Base-by-base conservation (phyloP, 2,113 vertebrate species). In the Centropus unirufus region DNA sequence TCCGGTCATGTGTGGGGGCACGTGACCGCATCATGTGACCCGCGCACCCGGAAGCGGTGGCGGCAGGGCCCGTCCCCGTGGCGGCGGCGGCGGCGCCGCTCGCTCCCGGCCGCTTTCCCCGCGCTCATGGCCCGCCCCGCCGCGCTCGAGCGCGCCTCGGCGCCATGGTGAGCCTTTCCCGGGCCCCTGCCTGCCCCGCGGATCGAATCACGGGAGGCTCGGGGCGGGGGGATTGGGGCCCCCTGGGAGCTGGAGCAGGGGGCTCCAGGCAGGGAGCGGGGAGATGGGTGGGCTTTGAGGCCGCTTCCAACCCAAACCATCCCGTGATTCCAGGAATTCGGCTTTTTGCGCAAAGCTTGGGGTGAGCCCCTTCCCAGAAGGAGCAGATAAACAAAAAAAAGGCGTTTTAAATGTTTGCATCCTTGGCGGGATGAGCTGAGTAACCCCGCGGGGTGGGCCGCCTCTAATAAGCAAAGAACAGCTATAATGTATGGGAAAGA, bases 161-260 rank as follows among this genome's bases (percentile, higher is more conserved):
- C 90, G 44, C 91, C 95, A 3, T 97, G 98, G 98, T 98, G 83
- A 97, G 97, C 94, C 4, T 6, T 23, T 12, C 19, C 29, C 17
- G 20, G 36, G 20, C 27, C 42, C 27, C 34, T 11, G 20, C 24
- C 19, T 34, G 13, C 51, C 24, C 24, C 36, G 36, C 36, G 36
- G 36, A 9, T 36, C 36, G 36, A 36, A 36, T 36, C 36, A 7
- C 36, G 36, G 36, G 36, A 36, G 36, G 36, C 36, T 36, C 36
- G 36, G 36, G 36, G 36, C 9, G 36, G 36, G 36, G 36, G 36
- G 36, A 9, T 36, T 36, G 36, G 36, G 36, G 36, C 36, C 36
- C 9, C 36, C 36, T 36, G 36, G 36, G 36, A 36, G 36, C 7
- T 36, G 36, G 36, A 36, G 36, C 36, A 36, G 36, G 36, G 36